Percentiles rank a stretch among this genome's conserved stretches.
phyloP scores from a whole-genome alignment of 2,797 vertebrate species.

The Neosalanx taihuensis region DNA sequence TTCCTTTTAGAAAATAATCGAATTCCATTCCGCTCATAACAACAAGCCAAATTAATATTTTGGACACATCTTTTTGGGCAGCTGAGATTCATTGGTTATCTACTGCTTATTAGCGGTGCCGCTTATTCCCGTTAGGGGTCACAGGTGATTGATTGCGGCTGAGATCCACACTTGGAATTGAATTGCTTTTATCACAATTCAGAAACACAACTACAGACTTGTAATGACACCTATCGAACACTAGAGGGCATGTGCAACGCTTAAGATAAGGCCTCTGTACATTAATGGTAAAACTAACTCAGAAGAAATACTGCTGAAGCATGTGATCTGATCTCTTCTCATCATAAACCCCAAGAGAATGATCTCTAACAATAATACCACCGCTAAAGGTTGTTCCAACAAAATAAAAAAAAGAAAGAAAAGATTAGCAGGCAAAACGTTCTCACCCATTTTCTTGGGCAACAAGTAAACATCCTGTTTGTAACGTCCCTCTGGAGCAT shows the following conservation, averaged over 20 bases:
- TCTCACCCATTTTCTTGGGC: constrained; percentile 96
- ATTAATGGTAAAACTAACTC: neutral
- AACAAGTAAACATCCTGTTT: constrained; percentile 95
- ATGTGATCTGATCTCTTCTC: neutral
- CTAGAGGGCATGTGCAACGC: neutral
- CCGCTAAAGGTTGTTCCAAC: neutral
- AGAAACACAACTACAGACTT: no score
- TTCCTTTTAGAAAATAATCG: neutral
- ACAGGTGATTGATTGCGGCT: no score
- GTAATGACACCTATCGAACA: constrained; percentile 7
- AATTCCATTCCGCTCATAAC: no score
- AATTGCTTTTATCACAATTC: neutral
- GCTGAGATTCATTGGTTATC: no score
- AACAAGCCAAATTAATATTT: no score
- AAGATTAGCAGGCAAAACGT: constrained; percentile 9
- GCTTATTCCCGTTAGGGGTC: no score
- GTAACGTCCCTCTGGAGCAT: constrained; percentile 92
- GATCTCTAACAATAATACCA: neutral
- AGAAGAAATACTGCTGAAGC: neutral
- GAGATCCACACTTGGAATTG: no score
- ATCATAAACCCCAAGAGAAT: neutral
- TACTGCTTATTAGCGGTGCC: no score
- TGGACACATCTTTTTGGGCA: no score
- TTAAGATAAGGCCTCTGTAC: neutral
- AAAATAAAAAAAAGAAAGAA: neutral